Conservation (phyloP, 2,888 invertebrate genomes). For the Lasiommata megera region DNA sequence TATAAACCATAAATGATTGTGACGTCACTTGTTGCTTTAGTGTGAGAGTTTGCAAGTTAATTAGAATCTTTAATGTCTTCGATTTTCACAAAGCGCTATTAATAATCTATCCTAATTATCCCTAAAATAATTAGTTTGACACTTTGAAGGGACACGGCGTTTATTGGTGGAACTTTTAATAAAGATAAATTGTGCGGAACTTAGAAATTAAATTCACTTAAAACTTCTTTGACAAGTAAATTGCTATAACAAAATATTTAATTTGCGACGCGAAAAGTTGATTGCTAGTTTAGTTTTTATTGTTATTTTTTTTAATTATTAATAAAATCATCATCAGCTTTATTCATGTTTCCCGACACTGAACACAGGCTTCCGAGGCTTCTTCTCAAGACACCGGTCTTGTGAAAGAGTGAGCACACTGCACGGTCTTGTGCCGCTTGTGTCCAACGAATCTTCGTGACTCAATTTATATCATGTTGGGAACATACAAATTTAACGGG, state of each 20-base stretch:
- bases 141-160: neutral
- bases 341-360: no score
- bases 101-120: slow-evolving; percentile 5
- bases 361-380: no score
- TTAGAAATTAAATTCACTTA: neutral
- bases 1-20: no score
- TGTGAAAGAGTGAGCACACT: no score
- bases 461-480: no score
- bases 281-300: neutral
- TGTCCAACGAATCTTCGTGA: no score
- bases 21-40: no score
- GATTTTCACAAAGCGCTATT: slow-evolving; percentile 21
- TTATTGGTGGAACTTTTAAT: slow-evolving; percentile 1
- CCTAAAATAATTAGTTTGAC: slow-evolving; percentile 5
- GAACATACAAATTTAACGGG: no score
- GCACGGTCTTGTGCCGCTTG: no score
- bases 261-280: neutral
- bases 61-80: slow-evolving; percentile 22
- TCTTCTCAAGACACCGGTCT: no score
- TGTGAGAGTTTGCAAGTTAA: neutral
- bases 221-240: neutral
- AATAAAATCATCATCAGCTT: no score
- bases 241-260: neutral
- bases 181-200: slow-evolving; percentile 5
- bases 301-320: neutral